phyloP scores from a whole-genome alignment of 2,797 vertebrate genomes.

The Sciaenops ocellatus region DNA sequence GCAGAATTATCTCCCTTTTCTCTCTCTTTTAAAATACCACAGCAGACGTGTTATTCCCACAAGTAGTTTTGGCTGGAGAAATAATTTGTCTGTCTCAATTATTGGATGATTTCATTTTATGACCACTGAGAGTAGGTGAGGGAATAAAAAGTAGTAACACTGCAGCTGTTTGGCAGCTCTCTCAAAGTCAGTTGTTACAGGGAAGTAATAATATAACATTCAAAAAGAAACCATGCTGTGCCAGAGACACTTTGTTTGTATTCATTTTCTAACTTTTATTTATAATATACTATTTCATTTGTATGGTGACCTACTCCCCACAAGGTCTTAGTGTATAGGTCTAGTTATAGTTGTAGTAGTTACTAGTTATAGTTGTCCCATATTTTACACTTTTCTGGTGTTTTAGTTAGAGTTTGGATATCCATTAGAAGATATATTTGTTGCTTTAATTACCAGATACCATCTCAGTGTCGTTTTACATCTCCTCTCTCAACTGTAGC shows the following conservation, averaged over 20 bases:
- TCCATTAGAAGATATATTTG: too few species aligned
- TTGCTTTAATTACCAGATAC: too few species aligned
- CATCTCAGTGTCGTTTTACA: too few species aligned
- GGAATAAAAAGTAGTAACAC: background rate
- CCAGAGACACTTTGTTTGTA: background rate
- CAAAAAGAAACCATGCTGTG: background rate
- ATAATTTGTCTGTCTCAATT: background rate
- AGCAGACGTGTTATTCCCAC: background rate
- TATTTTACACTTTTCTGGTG: background rate
- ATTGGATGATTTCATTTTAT: background rate
- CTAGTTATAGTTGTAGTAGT: too few species aligned
- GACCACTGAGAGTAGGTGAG: background rate
- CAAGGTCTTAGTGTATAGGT: background rate
- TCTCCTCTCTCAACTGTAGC: too few species aligned
- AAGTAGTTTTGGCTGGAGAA: background rate
- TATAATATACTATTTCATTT: background rate
- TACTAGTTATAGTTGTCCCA: too few species aligned
- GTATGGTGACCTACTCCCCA: background rate
- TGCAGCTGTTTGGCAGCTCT: constrained; percentile 12
- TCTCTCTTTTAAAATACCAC: background rate
- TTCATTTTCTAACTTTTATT: background rate
- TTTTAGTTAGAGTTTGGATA: too few species aligned
- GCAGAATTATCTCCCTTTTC: background rate
- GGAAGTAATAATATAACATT: background rate
- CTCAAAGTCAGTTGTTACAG: constrained; percentile 6